These are phyloP conservation scores for Polypedilum pembai DNA, from an alignment of 1,140 invertebrate species.

Conservation along the genomic window DNA sequence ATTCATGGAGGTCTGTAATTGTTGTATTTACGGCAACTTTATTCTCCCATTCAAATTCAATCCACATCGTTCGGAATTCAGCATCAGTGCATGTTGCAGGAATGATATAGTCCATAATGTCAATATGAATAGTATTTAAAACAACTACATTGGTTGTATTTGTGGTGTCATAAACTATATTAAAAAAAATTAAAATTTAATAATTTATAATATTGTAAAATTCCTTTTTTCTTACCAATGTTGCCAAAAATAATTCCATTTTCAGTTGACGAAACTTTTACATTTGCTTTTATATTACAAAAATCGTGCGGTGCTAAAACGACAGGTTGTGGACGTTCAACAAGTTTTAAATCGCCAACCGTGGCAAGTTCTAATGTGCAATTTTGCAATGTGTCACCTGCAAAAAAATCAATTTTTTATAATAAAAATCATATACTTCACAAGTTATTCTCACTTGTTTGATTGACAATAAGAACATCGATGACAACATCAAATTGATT, in stretches of 20 bases:
- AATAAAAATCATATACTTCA: not conserved
- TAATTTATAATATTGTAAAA: not conserved
- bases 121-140: slow-evolving; percentile 97
- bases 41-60: slow-evolving; percentile 99
- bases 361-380: slow-evolving; percentile 96
- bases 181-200: slow-evolving; percentile 29
- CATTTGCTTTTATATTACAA: slow-evolving; percentile 95
- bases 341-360: slow-evolving; percentile 92
- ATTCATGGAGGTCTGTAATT: slow-evolving; percentile 86
- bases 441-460: slow-evolving; percentile 61
- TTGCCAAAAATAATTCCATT: slow-evolving; percentile 99
- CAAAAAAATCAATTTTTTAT: slow-evolving; percentile 32
- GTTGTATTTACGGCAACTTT: slow-evolving; percentile 96
- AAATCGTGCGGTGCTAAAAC: slow-evolving; percentile 95
- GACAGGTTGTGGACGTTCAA: slow-evolving; percentile 93
- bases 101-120: slow-evolving; percentile 99
- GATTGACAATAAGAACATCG: slow-evolving; percentile 97
- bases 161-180: slow-evolving; percentile 84
- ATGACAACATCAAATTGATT: slow-evolving; percentile 98
- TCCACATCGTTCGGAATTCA: slow-evolving; percentile 99
- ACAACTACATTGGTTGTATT: slow-evolving; percentile 95
- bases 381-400: slow-evolving; percentile 90
- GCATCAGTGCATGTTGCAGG: slow-evolving; percentile 91
- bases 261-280: slow-evolving; percentile 92
- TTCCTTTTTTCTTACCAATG: slow-evolving; percentile 60